Base-by-base conservation (phyloP, 35 echinoderm and acorn worm species). In the Heliocidaris tuberculata region DNA sequence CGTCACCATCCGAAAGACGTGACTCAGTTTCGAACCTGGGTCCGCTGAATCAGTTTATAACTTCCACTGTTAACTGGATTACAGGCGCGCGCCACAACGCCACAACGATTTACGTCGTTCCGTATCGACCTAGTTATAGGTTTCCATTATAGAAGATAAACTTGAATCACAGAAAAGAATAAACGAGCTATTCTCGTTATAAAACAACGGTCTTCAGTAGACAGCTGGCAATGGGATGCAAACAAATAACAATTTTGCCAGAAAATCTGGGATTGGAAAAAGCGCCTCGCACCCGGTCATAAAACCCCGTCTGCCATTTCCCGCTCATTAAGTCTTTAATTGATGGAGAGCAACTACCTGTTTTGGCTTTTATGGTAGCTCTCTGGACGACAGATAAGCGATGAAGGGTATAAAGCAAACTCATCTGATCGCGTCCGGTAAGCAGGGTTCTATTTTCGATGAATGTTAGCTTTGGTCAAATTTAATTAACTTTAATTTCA, bases 291-390 rank as follows among this genome's bases (percentile, higher is more conserved):
- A 24, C 21, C 27, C 65, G 65, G 65, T n/a, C 65, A 78, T 78
- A 78, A 78, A 78, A 78, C 17, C 21, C 21, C 65, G 65, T 78
- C 65, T 78, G 65, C 65, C 27, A 78, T 78, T 78, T 78, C 17
- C 65, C 65, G 65, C 65, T 78, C 65, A 78, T 78, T 78, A 78
- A 78, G 65, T 78, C 65, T 78, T 78, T 78, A 78, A 78, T 78
- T 78, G 65, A 78, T 78, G 65, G 65, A n/a, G 65, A 78, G 65
- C 65, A 78, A 78, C 65, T 78, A 78, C 65, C 65, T 78, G 65
- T 78, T 5, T 60, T n/a, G 65, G 65, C 65, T 78, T 78, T 78
- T 78, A 78, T 78, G 65, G 65, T 27, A 19, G 65, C 65, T 78
- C 65, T n/a, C 27, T 21, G 7, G 65, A 21, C 15, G 65, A 78